A percentile compares a stretch with the other conserved stretches of the same genome.
phyloP scores from a whole-genome alignment of 2,797 vertebrate species.

The Aplochiton taeniatus region DNA sequence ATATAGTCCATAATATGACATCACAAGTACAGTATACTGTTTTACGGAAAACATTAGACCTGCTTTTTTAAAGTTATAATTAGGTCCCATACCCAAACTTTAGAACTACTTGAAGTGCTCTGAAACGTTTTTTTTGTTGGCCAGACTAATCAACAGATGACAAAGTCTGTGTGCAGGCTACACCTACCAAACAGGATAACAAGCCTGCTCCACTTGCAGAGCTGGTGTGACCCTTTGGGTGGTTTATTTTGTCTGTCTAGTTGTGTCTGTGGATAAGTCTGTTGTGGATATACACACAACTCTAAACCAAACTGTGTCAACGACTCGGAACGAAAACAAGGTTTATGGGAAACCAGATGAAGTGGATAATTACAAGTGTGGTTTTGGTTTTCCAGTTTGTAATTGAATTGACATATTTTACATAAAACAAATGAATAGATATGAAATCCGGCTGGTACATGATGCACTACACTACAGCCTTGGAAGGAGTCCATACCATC shows the following conservation, averaged over 20 bases:
- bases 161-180: constrained; percentile 1
- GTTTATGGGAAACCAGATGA: constrained; percentile 10
- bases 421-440: neutral
- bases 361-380: neutral
- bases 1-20: no score
- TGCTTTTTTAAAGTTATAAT: neutral
- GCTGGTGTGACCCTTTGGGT: neutral
- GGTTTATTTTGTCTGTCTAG: constrained; percentile 4
- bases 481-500: constrained; percentile 25
- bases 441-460: no score
- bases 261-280: constrained; percentile 14
- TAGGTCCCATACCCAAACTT: constrained; percentile 1
- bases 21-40: no score
- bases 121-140: neutral
- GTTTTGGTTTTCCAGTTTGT: neutral
- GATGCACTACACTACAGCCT: no score
- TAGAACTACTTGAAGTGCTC: neutral
- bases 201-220: neutral
- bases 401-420: neutral
- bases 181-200: neutral
- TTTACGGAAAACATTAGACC: no score
- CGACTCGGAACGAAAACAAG: neutral
- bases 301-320: constrained; percentile 8
- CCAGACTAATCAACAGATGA: constrained; percentile 2
- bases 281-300: constrained; percentile 9